Base-by-base conservation (phyloP, 2,113 vertebrate genomes). In the Acinonyx jubatus region DNA sequence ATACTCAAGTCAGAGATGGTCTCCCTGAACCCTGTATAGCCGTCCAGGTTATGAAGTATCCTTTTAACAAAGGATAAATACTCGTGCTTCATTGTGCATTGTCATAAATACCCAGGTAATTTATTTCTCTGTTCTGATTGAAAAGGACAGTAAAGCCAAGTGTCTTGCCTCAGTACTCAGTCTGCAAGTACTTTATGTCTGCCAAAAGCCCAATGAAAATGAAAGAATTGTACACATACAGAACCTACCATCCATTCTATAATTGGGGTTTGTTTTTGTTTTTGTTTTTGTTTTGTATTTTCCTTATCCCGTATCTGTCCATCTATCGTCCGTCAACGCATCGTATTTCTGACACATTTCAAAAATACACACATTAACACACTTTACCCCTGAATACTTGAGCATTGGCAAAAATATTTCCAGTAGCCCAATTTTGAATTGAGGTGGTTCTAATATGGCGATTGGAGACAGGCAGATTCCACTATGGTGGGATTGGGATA, bases 101-200 rank as follows among this genome's bases (percentile, higher is more conserved):
- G 36, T 55, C 3, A 15, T 21, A 48, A 81, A 31, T 25, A 71
- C 18, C 25, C 55, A 68, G 33, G 13, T 74, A 21, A 16, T 74
- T 88, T 63, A 18, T 90, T 68, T 94, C 52, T 83, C n/a, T 81
- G 33, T 57, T 88, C 61, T 74, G 18, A 74, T 80, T 57, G 76
- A 74, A 23, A n/a, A 45, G 29, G 48, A 52, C 10, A 80, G 11
- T 31, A 85, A 82, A 86, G 29, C 45, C 50, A 18, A 41, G 12
- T 63, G 29, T 1, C 29, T 33, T 52, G 8, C 25, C 33, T 68
- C 89, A 6, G 0, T 19, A 6, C 13, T 61, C 15, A 13, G 12
- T 61, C 61, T 19, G 8, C 50, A 71, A 61, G 36, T 38, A 27
- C 38, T 52, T 0, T 21, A 16, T 10, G 15, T 76, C 33, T 65